Evolutionary conservation across 2,113 vertebrate species (phyloP).

Genomic region (Lophura nycthemera): DNA sequence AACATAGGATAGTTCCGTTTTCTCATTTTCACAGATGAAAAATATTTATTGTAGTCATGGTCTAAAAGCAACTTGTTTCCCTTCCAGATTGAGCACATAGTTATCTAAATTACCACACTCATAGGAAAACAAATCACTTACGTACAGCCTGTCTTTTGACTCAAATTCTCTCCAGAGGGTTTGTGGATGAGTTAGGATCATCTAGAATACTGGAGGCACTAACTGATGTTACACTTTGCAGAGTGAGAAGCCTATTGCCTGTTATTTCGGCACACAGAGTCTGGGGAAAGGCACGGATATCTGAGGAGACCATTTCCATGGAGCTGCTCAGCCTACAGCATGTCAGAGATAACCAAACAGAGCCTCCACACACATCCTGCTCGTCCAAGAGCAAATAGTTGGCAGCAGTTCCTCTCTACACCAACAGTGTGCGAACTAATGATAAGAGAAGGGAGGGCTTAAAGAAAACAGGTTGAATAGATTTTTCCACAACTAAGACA

Average conservation of each 20-base stretch:
- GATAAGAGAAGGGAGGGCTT: constrained; percentile 63
- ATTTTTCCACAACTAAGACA: constrained; percentile 60
- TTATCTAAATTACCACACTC: background rate
- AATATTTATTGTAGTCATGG: background rate
- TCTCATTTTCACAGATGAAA: constrained; percentile 13
- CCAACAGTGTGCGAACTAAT: constrained; percentile 62
- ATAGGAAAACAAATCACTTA: background rate
- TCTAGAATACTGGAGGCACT: background rate
- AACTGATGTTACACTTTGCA: background rate
- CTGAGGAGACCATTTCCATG: background rate
- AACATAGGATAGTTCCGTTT: background rate
- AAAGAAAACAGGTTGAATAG: constrained; percentile 43
- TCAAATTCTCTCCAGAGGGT: background rate
- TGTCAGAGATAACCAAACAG: constrained; percentile 39
- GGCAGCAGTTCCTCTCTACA: constrained; percentile 68
- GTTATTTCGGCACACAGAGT: constrained; percentile 24
- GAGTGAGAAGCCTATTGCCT: background rate
- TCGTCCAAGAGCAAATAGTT: constrained; percentile 69
- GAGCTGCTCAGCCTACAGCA: constrained; percentile 29
- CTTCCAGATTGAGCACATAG: background rate
- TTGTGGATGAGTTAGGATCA: background rate
- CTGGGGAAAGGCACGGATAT: background rate
- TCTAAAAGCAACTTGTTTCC: constrained; percentile 10
- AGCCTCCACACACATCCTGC: constrained; percentile 55
- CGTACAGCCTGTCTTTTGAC: background rate